phyloP scores from a whole-genome alignment of 2,797 vertebrate genomes.

The Pangasius larnaudii region DNA sequence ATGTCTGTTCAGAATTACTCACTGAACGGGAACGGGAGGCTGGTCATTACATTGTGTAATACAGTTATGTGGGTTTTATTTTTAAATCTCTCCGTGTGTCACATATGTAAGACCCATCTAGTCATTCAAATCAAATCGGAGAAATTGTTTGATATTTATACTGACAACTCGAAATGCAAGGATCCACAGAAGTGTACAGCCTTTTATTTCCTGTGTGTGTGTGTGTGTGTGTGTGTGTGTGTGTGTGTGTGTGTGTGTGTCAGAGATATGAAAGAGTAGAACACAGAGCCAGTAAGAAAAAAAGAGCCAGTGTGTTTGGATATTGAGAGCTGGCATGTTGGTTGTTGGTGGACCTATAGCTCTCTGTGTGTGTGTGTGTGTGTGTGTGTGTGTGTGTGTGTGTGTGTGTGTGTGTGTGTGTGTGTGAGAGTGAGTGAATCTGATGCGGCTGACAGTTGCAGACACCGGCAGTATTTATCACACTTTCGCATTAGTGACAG shows the following conservation, averaged over 20 bases:
- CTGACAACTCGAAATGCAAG: conserved; percentile 44
- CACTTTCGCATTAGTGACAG: conserved; percentile 77
- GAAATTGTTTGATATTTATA: conserved; percentile 45
- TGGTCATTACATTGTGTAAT: background rate
- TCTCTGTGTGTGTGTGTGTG: conserved; percentile 44
- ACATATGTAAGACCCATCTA: background rate
- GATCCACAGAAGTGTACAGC: conserved; percentile 55
- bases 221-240: conserved; percentile 53
- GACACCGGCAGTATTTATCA: conserved; percentile 52
- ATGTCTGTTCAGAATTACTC: conserved; percentile 23
- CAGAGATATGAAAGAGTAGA: conserved; percentile 58
- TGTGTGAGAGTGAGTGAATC: conserved; percentile 52
- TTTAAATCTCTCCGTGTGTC: background rate
- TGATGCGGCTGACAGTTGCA: conserved; percentile 78
- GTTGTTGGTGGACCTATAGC: conserved; percentile 69
- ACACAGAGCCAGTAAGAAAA: conserved; percentile 34
- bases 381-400: conserved; percentile 36
- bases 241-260: conserved; percentile 58
- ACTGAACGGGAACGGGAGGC: background rate
- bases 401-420: background rate
- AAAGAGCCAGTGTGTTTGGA: conserved; percentile 67
- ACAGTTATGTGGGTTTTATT: background rate
- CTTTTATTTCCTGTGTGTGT: conserved; percentile 60
- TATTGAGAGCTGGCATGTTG: conserved; percentile 71
- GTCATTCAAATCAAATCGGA: conserved; percentile 28